phyloP scores from a whole-genome alignment of 2,797 vertebrate species.

The Macroramphosus scolopax region DNA sequence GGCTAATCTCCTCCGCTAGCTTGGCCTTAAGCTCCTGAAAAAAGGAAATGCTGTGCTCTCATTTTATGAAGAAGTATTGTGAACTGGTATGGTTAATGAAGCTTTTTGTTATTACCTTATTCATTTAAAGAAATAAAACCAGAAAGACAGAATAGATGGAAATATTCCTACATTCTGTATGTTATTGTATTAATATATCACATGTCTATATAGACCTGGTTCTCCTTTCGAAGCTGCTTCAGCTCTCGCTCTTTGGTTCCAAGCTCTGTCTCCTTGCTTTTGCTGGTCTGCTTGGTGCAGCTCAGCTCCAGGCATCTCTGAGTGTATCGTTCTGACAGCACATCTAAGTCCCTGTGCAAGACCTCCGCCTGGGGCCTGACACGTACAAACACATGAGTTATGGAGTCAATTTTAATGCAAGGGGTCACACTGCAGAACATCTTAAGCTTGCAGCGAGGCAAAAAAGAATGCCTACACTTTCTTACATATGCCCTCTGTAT shows the following conservation, averaged over 20 bases:
- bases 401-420: constrained; percentile 15
- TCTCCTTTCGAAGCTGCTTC: constrained; percentile 86
- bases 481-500: constrained; percentile 83
- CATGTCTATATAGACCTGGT: constrained; percentile 80
- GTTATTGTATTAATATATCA: background rate
- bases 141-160: background rate
- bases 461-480: constrained; percentile 7
- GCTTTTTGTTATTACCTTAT: too few species aligned
- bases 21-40: constrained; percentile 87
- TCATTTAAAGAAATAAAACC: background rate
- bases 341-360: constrained; percentile 85
- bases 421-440: constrained; percentile 26
- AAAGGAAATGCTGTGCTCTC: constrained; percentile 5
- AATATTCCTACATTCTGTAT: background rate
- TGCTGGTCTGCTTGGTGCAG: constrained; percentile 75
- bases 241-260: constrained; percentile 81
- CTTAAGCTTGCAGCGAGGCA: constrained; percentile 19
- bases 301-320: constrained; percentile 89
- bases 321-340: constrained; percentile 86
- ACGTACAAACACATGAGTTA: constrained; percentile 29
- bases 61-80: constrained; percentile 11
- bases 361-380: constrained; percentile 80
- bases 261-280: constrained; percentile 78
- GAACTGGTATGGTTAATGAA: background rate
- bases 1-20: constrained; percentile 88